These are phyloP conservation scores for Calcarius ornatus DNA, from an alignment of 2,113 vertebrate species.

Conservation along the genomic window DNA sequence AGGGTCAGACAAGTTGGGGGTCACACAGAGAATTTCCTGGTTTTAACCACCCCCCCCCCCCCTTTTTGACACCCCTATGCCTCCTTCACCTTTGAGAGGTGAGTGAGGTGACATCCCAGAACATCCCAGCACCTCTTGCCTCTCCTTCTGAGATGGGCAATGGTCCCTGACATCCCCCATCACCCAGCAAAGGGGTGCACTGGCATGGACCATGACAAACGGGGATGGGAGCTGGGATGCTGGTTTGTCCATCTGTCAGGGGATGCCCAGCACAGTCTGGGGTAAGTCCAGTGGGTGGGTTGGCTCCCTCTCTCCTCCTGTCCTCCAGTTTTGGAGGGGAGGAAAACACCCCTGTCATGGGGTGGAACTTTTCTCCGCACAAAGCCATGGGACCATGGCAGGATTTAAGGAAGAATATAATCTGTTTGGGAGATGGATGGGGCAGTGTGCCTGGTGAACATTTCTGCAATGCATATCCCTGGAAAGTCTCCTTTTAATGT, in stretches of 20 bases:
- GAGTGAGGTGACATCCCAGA: not conserved
- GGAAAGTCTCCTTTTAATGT: not conserved
- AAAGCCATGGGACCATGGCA: not conserved
- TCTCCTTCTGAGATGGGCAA: not conserved
- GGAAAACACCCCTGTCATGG: not conserved
- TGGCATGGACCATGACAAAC: not conserved
- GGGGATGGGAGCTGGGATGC: not conserved
- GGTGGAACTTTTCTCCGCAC: not conserved
- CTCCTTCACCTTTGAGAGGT: not conserved
- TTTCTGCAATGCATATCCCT: not conserved
- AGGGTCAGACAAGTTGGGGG: not conserved
- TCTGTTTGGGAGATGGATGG: not conserved
- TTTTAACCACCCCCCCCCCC: too few relatives aligned
- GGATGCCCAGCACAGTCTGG: not conserved
- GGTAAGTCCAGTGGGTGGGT: fast-evolving
- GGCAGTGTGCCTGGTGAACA: not conserved
- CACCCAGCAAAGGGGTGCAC: not conserved
- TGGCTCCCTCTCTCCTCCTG: not conserved
- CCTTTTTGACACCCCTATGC: not conserved
- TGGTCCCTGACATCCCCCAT: fast-evolving
- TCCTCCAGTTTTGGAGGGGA: not conserved
- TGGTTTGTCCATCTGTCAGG: not conserved
- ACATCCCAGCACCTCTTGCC: not conserved
- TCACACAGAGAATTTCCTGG: not conserved
- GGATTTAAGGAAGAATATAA: fast-evolving